These are phyloP conservation scores for Rhingia rostrata DNA, from an alignment of 2,888 invertebrate species.

Conservation along the genomic window DNA sequence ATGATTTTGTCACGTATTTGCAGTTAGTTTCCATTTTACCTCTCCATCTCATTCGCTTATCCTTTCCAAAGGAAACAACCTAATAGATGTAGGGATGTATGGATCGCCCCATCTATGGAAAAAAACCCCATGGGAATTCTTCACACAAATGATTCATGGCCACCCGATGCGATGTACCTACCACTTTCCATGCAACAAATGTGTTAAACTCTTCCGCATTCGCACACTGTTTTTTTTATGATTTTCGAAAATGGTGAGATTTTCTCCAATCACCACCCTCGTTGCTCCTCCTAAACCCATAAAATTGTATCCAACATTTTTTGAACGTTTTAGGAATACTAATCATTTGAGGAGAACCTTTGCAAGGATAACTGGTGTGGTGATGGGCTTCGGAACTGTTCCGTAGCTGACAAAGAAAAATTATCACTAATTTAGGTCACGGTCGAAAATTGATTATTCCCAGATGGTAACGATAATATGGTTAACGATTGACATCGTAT, in stretches of 20 bases:
- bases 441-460: conserved; percentile 30
- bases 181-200: conserved; percentile 14
- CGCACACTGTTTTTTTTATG: conserved; percentile 1
- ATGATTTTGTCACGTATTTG: conserved; percentile 48
- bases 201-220: conserved; percentile 9
- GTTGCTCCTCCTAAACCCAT: neutral
- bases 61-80: conserved; percentile 6
- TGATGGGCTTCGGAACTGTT: neutral
- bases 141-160: conserved; percentile 32
- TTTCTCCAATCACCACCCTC: conserved; percentile 9
- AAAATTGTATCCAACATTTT: conserved; percentile 8
- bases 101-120: neutral
- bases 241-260: conserved; percentile 12
- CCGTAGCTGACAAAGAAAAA: neutral
- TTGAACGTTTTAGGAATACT: conserved; percentile 6
- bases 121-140: conserved; percentile 24
- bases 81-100: neutral
- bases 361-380: neutral
- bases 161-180: neutral
- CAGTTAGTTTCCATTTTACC: conserved; percentile 33
- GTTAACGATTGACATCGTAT: too few species aligned
- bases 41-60: conserved; percentile 7
- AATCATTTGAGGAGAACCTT: neutral
- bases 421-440: conserved; percentile 29
- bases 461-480: conserved; percentile 11